Evolutionary conservation across 2,113 vertebrate species (phyloP), one percentile per base, ranked within the genome.

Genomic region (Oostethus manadensis): DNA sequence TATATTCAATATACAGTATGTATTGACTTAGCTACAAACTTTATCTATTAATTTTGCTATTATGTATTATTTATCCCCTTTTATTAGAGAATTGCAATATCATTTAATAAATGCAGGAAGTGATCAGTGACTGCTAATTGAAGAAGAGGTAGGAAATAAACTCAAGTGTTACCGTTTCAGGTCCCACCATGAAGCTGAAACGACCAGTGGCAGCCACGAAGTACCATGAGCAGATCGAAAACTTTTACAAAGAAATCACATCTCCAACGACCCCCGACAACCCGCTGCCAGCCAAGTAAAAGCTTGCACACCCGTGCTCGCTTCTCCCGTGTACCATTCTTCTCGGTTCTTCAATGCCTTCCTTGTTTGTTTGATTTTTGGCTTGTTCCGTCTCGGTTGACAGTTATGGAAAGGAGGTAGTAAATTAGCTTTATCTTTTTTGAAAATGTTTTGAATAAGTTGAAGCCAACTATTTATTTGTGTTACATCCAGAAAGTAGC

Each of bases 181-280:
- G 95, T 18, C 94, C 95, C 0, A 96, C 93, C 0, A 89, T 93
- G 89, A 98, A 99, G 84, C 79, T 98, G 63, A 95, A 88, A 84
- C 83, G 95, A 23, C 68, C 86, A 0, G 87, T 84, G 50, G 90
- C 96, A 20, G 18, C 8, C 21, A 89, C 93, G 74, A 95, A 95
- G 74, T 97, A 96, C 86, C 84, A 68, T 49, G 79, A 88, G 0
- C 89, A 90, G 43, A 93, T 98, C 0, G 84, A 92, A 0, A 88
- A 73, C 77, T 88, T 98, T 26, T 98, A 98, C 29, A 51, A 63
- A 0, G 91, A 93, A 1, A n/a, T 47, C 0, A 56, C 67, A 0
- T 79, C 84, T 0, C 87, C 91, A 0, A 50, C 60, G 1, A 60
- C 83, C 2, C 56, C 87, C 0, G 86, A 87, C 26, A 78, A 44